Evolutionary conservation across 2,113 vertebrate species (phyloP).

Genomic region (Cacatua alba): DNA sequence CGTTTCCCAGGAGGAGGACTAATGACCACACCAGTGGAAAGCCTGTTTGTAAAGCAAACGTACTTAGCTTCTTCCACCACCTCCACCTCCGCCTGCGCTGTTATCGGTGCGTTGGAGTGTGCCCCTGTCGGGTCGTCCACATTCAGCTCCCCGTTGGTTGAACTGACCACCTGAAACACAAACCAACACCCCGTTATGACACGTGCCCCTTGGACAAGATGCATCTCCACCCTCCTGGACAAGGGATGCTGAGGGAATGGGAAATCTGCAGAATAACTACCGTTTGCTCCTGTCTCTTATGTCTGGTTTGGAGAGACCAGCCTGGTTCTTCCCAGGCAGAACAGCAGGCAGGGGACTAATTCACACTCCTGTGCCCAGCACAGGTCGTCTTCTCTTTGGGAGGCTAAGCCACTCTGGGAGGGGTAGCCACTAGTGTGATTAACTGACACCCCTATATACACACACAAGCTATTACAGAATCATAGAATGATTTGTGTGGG

Average conservation of each 20-base stretch:
- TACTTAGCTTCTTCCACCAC: constrained; percentile 99
- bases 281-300: background rate
- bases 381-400: background rate
- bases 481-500: background rate
- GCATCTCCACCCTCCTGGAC: accelerated
- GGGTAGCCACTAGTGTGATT: accelerated
- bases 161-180: constrained; percentile 93
- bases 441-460: background rate
- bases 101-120: constrained; percentile 93
- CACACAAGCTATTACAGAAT: background rate
- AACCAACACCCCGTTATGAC: background rate
- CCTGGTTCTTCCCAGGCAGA: background rate
- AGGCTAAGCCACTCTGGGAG: background rate
- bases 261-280: background rate
- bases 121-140: constrained; percentile 89
- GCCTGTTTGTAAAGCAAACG: constrained; percentile 70
- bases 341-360: background rate
- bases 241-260: background rate
- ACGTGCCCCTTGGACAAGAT: background rate
- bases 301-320: background rate
- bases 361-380: background rate
- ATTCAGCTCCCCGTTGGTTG: constrained; percentile 97
- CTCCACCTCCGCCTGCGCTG: constrained; percentile 94
- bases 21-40: constrained; percentile 30
- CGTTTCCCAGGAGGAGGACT: constrained; percentile 19